A percentile compares a stretch with the other conserved stretches of the same genome.
phyloP scores from a whole-genome alignment of 2,888 invertebrate species.

The Amphipoea lucens region DNA sequence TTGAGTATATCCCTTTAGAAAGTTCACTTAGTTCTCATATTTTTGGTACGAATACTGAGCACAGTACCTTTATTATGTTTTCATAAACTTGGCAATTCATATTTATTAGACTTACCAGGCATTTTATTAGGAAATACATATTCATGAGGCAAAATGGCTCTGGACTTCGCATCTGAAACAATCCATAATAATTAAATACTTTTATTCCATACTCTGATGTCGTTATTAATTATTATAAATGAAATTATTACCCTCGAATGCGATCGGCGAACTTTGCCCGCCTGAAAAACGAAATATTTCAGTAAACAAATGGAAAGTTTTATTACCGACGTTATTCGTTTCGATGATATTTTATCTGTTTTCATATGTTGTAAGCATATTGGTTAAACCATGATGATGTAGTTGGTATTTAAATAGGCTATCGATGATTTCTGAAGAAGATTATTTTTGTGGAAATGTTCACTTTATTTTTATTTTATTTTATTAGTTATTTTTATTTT shows the following conservation, averaged over 20 bases:
- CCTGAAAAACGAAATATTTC: constrained; percentile 57
- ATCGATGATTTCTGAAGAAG: neutral
- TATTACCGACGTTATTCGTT: constrained; percentile 44
- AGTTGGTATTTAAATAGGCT: neutral
- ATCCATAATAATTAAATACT: constrained; percentile 49
- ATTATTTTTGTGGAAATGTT: neutral
- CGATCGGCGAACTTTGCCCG: constrained; percentile 52
- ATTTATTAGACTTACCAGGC: constrained; percentile 56
- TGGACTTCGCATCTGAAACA: constrained; percentile 73
- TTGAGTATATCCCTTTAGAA: neutral
- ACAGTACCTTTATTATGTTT: neutral
- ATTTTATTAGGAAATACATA: constrained; percentile 72
- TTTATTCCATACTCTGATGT: constrained; percentile 42
- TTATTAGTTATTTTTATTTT: too few relatives aligned
- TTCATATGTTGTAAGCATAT: constrained; percentile 14
- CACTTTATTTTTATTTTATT: too few relatives aligned
- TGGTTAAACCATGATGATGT: neutral
- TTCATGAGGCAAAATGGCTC: constrained; percentile 71
- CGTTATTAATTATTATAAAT: constrained; percentile 57
- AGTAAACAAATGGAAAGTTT: constrained; percentile 56
- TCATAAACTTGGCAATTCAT: neutral
- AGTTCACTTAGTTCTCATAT: neutral
- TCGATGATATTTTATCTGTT: constrained; percentile 26
- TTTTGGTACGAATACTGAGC: neutral
- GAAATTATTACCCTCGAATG: constrained; percentile 60